Evolutionary conservation across 2,888 invertebrate genomes (phyloP), one percentile per base, ranked within the genome.

Genomic region (Pyralis farinalis): DNA sequence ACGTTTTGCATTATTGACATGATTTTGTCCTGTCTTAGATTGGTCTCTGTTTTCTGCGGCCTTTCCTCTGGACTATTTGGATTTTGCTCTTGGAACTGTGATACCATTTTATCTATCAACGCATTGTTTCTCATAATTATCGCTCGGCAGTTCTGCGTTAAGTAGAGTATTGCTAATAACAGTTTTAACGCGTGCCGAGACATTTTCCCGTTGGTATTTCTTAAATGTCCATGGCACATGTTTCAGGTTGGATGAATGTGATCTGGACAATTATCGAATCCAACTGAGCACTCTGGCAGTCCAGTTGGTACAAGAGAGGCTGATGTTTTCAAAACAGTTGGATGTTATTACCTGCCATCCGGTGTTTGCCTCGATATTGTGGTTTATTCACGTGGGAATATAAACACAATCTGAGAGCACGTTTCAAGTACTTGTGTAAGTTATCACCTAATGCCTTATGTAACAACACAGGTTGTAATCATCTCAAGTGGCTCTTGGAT

Each of bases 51-150:
- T 39, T 30, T 28, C 22, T 8, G 27, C 5, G 32, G 30, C 34
- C 11, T 9, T 6, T n/a, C 8, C 34, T 45, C 45, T 25, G 3
- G n/a, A 30, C 6, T 42, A n/a, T 37, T 37, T 3, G 42, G 40
- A 11, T 59, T 54, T 1, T 21, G 8, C 0, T 79, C 81, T 44
- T 67, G 83, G 57, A 83, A 85, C 45, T 85, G 64, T 0, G 80
- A 77, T 25, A 86, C 70, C 85, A 86, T 83, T 54, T 78, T 82
- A 12, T 69, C 63, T 49, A 86, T 82, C 7, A 86, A 70, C 0
- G 77, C 86, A 40, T 78, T 83, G 56, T 86, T 86, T 34, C 85
- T 59, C 47, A 86, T 55, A 44, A 87, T 73, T 57, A 74, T 78
- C 0, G 70, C 56, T 25, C 52, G 41, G 11, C 59, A 16, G 16